Base-by-base conservation (phyloP, 2,888 invertebrate genomes). In the Encarsia formosa region DNA sequence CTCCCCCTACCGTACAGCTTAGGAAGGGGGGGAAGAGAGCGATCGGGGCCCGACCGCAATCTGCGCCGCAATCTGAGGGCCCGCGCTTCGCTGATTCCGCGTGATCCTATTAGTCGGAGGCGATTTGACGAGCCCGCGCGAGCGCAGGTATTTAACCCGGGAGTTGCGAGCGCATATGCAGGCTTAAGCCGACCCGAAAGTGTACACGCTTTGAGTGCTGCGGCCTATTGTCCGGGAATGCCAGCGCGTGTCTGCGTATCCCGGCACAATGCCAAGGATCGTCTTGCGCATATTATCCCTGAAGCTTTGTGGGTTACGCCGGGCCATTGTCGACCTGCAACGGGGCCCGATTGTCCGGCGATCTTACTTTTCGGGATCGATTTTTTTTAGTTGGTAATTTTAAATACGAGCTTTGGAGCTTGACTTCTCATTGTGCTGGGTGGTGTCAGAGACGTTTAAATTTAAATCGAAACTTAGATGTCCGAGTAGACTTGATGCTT, bases 71-170 rank as follows among this genome's bases (percentile, higher is more conserved):
- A 68, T 68, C 62, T 64, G 60, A 63, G 59, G n/a, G 60, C 68
- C 63, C 66, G 64, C 68, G 64, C 66, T 65, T 64, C 59, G 58
- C 60, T 65, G 68, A 70, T 68, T 70, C 63, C 62, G 62, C 57
- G n/a, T 69, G 67, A 73, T 72, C 71, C 71, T 71, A 70, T 73
- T 72, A 68, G 64, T 59, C 52, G 56, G 60, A 62, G 61, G 58
- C 62, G 65, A 65, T 61, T 62, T 63, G 63, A 63, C 59, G 59
- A 59, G 62, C 52, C 54, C 58, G 58, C 59, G 57, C 54, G 56
- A 45, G 61, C 55, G 57, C 61, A 63, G 63, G 62, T 61, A 63
- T 62, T 60, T 60, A 55, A 54, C 52, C 52, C 51, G 47, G 13
- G 23, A n/a, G 19, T 24, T 20, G 16, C 45, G 15, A 39, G n/a